Conservation (phyloP, 2,797 vertebrate genomes). For the Alca torda region DNA sequence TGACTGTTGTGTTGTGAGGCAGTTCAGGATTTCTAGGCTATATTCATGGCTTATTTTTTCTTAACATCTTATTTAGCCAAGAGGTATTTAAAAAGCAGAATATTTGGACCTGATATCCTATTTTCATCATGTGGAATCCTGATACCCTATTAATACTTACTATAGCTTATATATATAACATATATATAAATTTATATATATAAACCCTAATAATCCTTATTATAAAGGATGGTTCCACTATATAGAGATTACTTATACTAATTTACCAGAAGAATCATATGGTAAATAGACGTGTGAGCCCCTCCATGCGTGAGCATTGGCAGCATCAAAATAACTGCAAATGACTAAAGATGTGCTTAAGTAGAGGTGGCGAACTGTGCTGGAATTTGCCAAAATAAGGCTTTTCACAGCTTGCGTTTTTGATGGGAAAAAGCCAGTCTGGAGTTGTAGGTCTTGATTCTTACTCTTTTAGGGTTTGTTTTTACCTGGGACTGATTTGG, state of each 20-base stretch:
- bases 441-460: neutral
- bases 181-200: no score
- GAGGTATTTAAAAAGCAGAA: neutral
- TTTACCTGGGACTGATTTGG: neutral
- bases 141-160: neutral
- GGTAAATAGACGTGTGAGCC: neutral
- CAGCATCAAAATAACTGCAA: neutral
- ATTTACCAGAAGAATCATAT: neutral
- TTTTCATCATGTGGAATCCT: neutral
- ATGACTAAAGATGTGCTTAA: neutral
- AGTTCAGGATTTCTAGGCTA: neutral
- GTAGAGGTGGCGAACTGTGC: neutral
- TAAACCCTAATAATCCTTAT: no score
- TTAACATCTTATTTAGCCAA: neutral
- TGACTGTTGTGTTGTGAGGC: neutral
- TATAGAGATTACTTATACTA: neutral
- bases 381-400: neutral
- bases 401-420: neutral
- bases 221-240: neutral
- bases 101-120: neutral
- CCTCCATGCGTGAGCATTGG: neutral
- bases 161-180: no score
- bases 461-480: neutral
- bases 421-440: neutral
- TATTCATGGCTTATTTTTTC: neutral